Percentiles rank a stretch among this genome's conserved stretches.
Evolutionary conservation across 2,797 vertebrate species (phyloP).

Genomic region (Toxotes lorentzi): DNA sequence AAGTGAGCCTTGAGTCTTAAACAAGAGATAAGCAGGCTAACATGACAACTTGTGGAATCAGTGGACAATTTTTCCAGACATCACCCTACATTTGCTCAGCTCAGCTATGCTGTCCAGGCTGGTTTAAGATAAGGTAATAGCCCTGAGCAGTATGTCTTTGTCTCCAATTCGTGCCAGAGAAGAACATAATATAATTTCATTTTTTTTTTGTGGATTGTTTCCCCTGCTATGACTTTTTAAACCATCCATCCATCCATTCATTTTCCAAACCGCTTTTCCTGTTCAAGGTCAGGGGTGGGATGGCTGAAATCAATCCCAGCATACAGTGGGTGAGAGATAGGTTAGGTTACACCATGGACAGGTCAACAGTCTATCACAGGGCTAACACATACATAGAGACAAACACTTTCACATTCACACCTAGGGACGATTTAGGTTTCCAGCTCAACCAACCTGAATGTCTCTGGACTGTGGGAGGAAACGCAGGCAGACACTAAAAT

Average conservation of each 20-base stretch:
- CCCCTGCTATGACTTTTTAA: slow-evolving; percentile 5
- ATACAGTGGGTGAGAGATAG: slow-evolving; percentile 5
- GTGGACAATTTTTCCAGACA: slow-evolving; percentile 40
- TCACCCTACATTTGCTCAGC: slow-evolving; percentile 13
- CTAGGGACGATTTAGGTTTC: background rate
- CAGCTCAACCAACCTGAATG: background rate
- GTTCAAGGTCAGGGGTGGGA: slow-evolving; percentile 1
- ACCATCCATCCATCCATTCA: slow-evolving; percentile 14
- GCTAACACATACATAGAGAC: background rate
- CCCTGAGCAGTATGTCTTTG: slow-evolving; percentile 23
- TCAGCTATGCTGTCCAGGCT: slow-evolving; percentile 22
- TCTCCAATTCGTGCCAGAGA: slow-evolving; percentile 13
- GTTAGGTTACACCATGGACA: background rate
- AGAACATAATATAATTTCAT: slow-evolving; percentile 12
- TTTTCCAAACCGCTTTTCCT: slow-evolving; percentile 23
- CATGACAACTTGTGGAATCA: slow-evolving; percentile 27
- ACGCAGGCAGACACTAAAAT: background rate
- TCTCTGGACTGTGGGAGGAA: background rate
- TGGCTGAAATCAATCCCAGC: slow-evolving; percentile 2
- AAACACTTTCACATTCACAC: background rate
- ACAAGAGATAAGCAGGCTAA: slow-evolving; percentile 43
- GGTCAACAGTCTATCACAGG: slow-evolving; percentile 1
- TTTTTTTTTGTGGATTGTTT: slow-evolving; percentile 26
- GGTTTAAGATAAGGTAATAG: slow-evolving; percentile 48
- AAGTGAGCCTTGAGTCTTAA: slow-evolving; percentile 17